phyloP scores from a whole-genome alignment of 2,888 invertebrate genomes.

The Syritta pipiens region DNA sequence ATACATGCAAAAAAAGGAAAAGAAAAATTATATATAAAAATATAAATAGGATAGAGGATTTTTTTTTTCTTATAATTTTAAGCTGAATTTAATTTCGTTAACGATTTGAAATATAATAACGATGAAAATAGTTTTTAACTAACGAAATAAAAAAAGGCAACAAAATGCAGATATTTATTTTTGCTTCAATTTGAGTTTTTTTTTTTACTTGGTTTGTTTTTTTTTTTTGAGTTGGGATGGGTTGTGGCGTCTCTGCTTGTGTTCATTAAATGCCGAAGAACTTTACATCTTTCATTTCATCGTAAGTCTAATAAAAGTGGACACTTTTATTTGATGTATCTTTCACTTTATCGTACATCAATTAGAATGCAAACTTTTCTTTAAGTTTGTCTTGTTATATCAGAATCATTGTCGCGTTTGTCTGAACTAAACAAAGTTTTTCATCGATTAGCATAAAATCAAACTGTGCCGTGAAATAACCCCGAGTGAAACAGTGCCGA shows the following conservation, averaged over 20 bases:
- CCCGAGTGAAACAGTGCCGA: too few species aligned
- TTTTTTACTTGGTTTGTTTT: constrained; percentile 10
- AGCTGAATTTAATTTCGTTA: constrained; percentile 20
- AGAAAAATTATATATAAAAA: constrained; percentile 16
- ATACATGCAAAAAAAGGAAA: constrained; percentile 8
- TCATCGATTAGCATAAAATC: too few species aligned
- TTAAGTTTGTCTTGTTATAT: too few species aligned
- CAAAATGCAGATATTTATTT: background rate
- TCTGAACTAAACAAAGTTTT: too few species aligned
- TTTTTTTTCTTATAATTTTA: constrained; percentile 46
- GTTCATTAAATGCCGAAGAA: too few species aligned
- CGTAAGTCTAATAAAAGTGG: too few species aligned
- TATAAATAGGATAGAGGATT: constrained; percentile 47
- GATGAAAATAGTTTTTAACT: constrained; percentile 51
- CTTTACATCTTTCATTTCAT: too few species aligned
- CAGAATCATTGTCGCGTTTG: too few species aligned
- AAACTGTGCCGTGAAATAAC: too few species aligned
- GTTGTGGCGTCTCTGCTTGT: too few species aligned
- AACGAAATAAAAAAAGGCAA: constrained; percentile 37
- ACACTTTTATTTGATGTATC: too few species aligned
- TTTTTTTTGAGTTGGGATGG: background rate
- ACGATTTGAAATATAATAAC: constrained; percentile 47
- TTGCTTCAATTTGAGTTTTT: constrained; percentile 20
- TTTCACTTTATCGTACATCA: too few species aligned
- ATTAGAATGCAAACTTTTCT: constrained; percentile 9